These are phyloP conservation scores for Pteruthius melanotis DNA, from an alignment of 2,113 vertebrate species.

Conservation along the genomic window DNA sequence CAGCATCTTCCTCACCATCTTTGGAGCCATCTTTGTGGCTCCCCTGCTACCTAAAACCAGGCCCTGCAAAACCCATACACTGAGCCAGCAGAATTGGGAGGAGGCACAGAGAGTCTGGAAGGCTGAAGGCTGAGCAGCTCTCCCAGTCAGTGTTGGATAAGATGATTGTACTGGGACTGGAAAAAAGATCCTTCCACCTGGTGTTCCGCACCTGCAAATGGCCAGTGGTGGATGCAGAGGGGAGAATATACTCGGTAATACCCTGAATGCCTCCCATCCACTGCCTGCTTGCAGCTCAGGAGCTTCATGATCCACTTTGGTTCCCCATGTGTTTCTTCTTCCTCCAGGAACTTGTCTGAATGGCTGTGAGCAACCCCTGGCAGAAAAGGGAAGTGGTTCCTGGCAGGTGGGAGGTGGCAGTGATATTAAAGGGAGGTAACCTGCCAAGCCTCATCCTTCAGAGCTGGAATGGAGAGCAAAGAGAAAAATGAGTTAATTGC, in stretches of 20 bases:
- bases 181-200: not conserved
- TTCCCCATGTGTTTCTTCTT: not conserved
- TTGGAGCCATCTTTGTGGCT: no score
- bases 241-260: not conserved
- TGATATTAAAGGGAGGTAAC: not conserved
- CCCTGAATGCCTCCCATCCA: rapidly evolving
- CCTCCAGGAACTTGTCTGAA: not conserved
- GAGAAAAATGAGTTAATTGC: not conserved
- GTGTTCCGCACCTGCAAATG: not conserved
- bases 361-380: not conserved
- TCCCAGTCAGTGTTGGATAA: not conserved
- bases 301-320: not conserved
- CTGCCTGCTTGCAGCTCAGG: not conserved
- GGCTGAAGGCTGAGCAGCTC: not conserved
- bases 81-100: not conserved
- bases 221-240: not conserved
- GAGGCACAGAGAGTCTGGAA: rapidly evolving
- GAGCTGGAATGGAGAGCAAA: not conserved
- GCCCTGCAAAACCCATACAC: no score
- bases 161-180: not conserved
- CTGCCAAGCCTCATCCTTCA: not conserved
- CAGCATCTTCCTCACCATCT: no score
- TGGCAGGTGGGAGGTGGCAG: not conserved
- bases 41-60: no score
- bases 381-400: not conserved